Conservation (phyloP, 2,797 vertebrate genomes). For the Diplodus sargus region DNA sequence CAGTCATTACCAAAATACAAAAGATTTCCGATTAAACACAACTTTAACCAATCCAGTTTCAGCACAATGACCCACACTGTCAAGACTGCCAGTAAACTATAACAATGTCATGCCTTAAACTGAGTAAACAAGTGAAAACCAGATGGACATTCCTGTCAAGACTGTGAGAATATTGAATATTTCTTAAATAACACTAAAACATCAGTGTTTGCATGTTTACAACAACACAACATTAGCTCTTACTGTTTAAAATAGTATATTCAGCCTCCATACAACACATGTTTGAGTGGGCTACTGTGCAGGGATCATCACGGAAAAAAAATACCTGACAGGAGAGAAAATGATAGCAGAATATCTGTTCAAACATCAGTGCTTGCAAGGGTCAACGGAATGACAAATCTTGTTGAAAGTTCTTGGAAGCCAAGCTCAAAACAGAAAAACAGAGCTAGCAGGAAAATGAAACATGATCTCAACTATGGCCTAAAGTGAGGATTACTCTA, state of each 20-base stretch:
- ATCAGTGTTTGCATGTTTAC: constrained; percentile 9
- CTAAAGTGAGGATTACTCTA: constrained; percentile 40
- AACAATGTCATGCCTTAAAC: neutral
- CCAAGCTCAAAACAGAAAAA: constrained; percentile 9
- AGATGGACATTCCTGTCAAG: neutral
- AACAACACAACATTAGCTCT: neutral
- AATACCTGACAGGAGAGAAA: neutral
- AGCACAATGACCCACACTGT: constrained; percentile 4
- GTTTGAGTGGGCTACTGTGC: neutral
- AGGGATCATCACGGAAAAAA: neutral
- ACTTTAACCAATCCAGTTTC: neutral
- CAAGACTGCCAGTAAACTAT: neutral
- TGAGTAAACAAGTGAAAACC: too few relatives aligned
- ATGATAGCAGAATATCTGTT: constrained; percentile 12
- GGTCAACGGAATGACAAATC: constrained; percentile 2
- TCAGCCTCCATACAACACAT: neutral
- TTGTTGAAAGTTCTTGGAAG: neutral
- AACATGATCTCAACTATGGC: constrained; percentile 17
- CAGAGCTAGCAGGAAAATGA: constrained; percentile 12
- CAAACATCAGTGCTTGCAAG: constrained; percentile 4
- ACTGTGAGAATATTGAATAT: neutral
- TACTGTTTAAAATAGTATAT: neutral
- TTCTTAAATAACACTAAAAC: neutral
- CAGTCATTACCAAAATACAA: neutral
- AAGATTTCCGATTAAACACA: neutral